Evolutionary conservation across 2,113 vertebrate genomes (phyloP).

Genomic region (Toxotes chatareus): DNA sequence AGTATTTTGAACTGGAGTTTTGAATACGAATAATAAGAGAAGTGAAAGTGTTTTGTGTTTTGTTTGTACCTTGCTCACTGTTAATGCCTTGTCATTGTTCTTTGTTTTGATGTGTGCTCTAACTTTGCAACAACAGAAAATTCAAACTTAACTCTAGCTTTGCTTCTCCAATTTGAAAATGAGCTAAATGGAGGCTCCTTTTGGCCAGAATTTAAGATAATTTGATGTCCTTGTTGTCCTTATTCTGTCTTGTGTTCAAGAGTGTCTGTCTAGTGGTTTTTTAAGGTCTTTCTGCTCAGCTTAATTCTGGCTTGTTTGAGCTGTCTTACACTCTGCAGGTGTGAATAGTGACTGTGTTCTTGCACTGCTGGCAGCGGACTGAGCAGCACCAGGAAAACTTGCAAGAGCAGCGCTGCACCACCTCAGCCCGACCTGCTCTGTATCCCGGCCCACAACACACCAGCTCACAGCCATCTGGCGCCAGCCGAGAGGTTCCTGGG

Average conservation of each 20-base stretch:
- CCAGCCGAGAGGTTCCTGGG: slow-evolving; percentile 79
- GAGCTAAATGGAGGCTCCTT: slow-evolving; percentile 1
- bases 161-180: background rate
- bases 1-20: background rate
- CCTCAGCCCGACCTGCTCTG: slow-evolving; percentile 77
- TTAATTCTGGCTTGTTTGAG: slow-evolving; percentile 11
- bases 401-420: slow-evolving; percentile 85
- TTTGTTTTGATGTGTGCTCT: slow-evolving; percentile 12
- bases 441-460: slow-evolving; percentile 84
- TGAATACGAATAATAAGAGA: background rate
- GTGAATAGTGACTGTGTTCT: slow-evolving; percentile 83
- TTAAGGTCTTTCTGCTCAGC: slow-evolving; percentile 7
- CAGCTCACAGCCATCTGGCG: slow-evolving; percentile 83
- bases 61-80: background rate
- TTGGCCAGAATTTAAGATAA: background rate
- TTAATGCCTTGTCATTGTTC: slow-evolving; percentile 1
- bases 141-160: slow-evolving; percentile 12
- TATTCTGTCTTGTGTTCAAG: slow-evolving; percentile 2
- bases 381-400: slow-evolving; percentile 87
- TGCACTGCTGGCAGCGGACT: slow-evolving; percentile 83
- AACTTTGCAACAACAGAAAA: slow-evolving; percentile 33
- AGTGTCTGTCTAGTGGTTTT: slow-evolving; percentile 44
- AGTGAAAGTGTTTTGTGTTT: background rate
- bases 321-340: slow-evolving; percentile 74
- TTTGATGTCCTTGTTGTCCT: slow-evolving; percentile 16